A percentile compares a stretch with the other conserved stretches of the same genome.
Conservation (phyloP, 2,888 invertebrate species). For the Aplocera efformata region DNA sequence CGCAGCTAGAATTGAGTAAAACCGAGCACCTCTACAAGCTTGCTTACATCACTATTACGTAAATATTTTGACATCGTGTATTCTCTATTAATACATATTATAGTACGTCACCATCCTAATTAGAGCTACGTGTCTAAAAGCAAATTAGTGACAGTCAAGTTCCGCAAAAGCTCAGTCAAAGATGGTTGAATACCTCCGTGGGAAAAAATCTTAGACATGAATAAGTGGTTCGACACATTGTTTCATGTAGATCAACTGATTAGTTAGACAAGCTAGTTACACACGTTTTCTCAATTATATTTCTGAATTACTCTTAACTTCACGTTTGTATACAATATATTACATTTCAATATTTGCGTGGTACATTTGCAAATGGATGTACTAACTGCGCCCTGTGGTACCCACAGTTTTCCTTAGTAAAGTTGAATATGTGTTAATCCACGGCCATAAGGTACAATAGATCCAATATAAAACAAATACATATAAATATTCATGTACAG, state of each 20-base stretch:
- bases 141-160: constrained; percentile 11
- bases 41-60: constrained; percentile 52
- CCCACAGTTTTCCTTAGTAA: too few species aligned
- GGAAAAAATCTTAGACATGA: constrained; percentile 42
- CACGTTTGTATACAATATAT: constrained; percentile 1
- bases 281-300: constrained; percentile 45
- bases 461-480: too few species aligned
- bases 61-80: constrained; percentile 63
- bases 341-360: not conserved
- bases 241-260: constrained; percentile 39
- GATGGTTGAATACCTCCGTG: constrained; percentile 36
- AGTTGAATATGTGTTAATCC: too few species aligned
- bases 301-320: constrained; percentile 24
- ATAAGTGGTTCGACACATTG: constrained; percentile 37
- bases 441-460: too few species aligned
- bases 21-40: constrained; percentile 21
- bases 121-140: constrained; percentile 25
- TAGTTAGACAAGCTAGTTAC: constrained; percentile 32
- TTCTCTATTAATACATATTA: constrained; percentile 51
- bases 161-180: constrained; percentile 5
- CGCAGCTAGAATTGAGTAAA: constrained; percentile 29
- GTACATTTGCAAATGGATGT: too few species aligned
- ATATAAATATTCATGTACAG: too few species aligned
- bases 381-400: too few species aligned
- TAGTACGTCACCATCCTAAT: constrained; percentile 32